Evolutionary conservation across 2,113 vertebrate genomes (phyloP), one percentile per base, ranked within the genome.

Genomic region (Hydropotes inermis): DNA sequence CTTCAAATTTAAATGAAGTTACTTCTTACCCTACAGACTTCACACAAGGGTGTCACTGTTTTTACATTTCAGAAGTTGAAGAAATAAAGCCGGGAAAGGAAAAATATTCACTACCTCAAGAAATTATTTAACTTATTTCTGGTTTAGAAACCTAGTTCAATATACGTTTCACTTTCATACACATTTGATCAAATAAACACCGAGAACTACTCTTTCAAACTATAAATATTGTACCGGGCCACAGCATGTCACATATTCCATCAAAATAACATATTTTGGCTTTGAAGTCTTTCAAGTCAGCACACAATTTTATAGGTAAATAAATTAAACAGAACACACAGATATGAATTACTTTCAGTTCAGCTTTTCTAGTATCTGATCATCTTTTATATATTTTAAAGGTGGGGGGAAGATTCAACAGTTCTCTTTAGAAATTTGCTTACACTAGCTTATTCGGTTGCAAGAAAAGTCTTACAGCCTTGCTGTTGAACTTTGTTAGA

Each of bases 171-270:
- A 94, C 94, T 97, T 97, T 98, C 97, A 97, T 79, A 98, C 96
- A 97, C 96, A 98, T 98, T 97, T 97, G 97, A 97, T 97, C 94
- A 98, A 98, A 98, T 97, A 98, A 98, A 98, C 97, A 97, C 23
- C 15, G 97, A 76, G 96, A 98, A 98, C 98, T 98, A 97, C 97
- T 97, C 98, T 98, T 74, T 98, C 97, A 95, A 93, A 92, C 89
- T 98, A 97, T 97, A 98, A 98, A 99, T 98, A 98, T 76, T 98
- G 86, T 96, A 95, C 74, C 94, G 93, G 94, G 97, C 89, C 81
- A 89, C 70, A 97, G 93, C 95, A 97, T 52, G 98, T 96, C 97
- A 98, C 33, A 96, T 97, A 98, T 98, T 98, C 96, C 95, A 96
- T 97, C 98, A 97, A 96, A 95, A 97, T 0, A 23, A 87, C 58